Base-by-base conservation (phyloP, 2,797 vertebrate species). In the Nothura maculosa region DNA sequence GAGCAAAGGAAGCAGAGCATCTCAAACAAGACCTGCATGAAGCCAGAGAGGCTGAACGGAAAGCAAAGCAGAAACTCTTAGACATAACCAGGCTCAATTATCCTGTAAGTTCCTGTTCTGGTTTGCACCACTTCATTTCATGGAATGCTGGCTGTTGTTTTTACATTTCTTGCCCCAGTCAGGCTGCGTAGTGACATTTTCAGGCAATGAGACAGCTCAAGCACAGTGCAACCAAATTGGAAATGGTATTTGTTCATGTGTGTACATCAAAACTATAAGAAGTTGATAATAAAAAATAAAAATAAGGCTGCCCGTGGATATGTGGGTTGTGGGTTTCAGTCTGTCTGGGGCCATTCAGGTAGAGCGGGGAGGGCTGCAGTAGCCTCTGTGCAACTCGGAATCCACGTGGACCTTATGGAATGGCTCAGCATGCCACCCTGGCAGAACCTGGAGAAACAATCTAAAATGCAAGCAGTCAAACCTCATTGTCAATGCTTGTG, bases 21-120 rank as follows among this genome's bases (percentile, higher is more conserved):
- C 97, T 99, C 91, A 99, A 99, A 75, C 99, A 99, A 93, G 99
- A 99, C 95, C 98, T 99, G 95, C 99, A 96, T 0, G 99, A 99
- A 90, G 99, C 99, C 42, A 98, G 99, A 87, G 99, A 99, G 28
- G 98, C 99, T 0, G 99, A 99, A 92, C 97, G 98, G 52, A 98
- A 98, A 97, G 98, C 98, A 10, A 99, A 99, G 68, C 98, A 99
- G 96, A 99, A 98, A 95, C 98, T 99, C 73, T 82, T 98, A 27
- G 99, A 99, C 83, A 98, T 99, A 93, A 98, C 98, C 85, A 98
- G 98, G 94, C 97, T 98, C 28, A 98, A 97, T 60, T 98, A 98
- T 72, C 97, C 98, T 70, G 98, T 99, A 96, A 88, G 96, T 96
- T 82, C 58, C 84, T 86, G 77, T 76, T 86, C 24, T 32, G 0